Conservation (phyloP, 2,113 vertebrate species). For the Syngnathus floridae region DNA sequence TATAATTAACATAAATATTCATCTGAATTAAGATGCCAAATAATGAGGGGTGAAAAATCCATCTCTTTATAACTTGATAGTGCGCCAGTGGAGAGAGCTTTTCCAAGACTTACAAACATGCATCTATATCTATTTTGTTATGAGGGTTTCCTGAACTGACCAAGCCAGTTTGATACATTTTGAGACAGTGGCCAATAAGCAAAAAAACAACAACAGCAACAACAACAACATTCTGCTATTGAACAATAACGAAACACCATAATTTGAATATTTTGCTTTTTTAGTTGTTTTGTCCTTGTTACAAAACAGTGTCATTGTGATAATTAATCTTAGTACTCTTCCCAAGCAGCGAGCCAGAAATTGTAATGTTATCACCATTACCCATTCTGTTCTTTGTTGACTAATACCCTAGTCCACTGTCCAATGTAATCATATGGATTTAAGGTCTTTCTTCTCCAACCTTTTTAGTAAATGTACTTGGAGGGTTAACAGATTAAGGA, state of each 20-base stretch:
- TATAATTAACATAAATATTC: neutral
- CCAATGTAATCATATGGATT: slow-evolving; percentile 20
- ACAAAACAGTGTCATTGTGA: too few relatives aligned
- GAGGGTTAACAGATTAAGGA: slow-evolving; percentile 30
- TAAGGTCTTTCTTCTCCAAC: slow-evolving; percentile 2
- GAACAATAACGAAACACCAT: neutral
- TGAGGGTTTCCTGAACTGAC: neutral
- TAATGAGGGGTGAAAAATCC: too few relatives aligned
- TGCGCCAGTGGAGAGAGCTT: neutral
- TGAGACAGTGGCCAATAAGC: neutral
- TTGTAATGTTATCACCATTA: slow-evolving; percentile 15
- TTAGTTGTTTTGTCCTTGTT: too few relatives aligned
- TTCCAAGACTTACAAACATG: neutral
- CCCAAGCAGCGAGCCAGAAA: too few relatives aligned
- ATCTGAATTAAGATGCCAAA: too few relatives aligned
- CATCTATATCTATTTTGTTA: neutral
- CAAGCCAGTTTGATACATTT: neutral
- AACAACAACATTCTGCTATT: neutral
- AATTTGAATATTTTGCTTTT: neutral
- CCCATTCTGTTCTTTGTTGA: slow-evolving; percentile 34
- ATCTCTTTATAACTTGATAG: neutral
- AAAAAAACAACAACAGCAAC: neutral
- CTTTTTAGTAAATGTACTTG: slow-evolving; percentile 18
- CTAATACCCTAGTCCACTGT: neutral
- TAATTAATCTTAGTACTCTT: too few relatives aligned